Percentiles rank a stretch among this genome's conserved stretches.
Conservation (phyloP, 1,140 invertebrate genomes). For the Musca domestica region DNA sequence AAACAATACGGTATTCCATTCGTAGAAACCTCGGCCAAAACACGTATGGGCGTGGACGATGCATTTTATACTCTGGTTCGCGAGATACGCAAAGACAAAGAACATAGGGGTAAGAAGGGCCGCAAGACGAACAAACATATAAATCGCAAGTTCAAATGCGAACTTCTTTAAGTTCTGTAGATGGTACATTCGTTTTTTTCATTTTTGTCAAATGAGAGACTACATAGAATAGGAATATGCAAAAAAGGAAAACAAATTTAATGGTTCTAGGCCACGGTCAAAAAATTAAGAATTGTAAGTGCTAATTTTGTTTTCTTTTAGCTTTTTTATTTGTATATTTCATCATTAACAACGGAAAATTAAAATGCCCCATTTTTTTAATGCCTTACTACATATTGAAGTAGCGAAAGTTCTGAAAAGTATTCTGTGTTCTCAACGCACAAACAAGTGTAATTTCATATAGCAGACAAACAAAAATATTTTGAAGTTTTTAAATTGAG, state of each 20-base stretch:
- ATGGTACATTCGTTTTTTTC: not conserved
- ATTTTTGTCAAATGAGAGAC: slow-evolving; percentile 23
- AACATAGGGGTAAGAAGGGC: slow-evolving; percentile 68
- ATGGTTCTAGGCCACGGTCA: not conserved
- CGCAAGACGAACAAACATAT: slow-evolving; percentile 60
- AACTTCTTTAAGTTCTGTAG: slow-evolving; percentile 54
- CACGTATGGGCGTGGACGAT: slow-evolving; percentile 97
- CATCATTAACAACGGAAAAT: too few species aligned
- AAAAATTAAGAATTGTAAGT: slow-evolving; percentile 5
- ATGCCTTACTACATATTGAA: too few species aligned
- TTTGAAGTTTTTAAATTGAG: too few species aligned
- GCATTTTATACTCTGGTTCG: slow-evolving; percentile 97
- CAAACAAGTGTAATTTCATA: too few species aligned
- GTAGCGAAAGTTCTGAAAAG: too few species aligned
- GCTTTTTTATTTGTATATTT: too few species aligned
- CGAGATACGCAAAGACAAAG: slow-evolving; percentile 77
- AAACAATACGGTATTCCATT: slow-evolving; percentile 97
- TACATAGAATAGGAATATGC: slow-evolving; percentile 24
- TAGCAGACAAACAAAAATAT: too few species aligned
- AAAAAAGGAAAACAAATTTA: not conserved
- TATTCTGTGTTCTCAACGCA: too few species aligned
- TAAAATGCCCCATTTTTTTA: too few species aligned
- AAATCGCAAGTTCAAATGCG: slow-evolving; percentile 59
- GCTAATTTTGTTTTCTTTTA: slow-evolving; percentile 11
- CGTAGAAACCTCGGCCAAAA: slow-evolving; percentile 98